Evolutionary conservation across 2,797 vertebrate genomes (phyloP).

Genomic region (Lagorchestes hirsutus): DNA sequence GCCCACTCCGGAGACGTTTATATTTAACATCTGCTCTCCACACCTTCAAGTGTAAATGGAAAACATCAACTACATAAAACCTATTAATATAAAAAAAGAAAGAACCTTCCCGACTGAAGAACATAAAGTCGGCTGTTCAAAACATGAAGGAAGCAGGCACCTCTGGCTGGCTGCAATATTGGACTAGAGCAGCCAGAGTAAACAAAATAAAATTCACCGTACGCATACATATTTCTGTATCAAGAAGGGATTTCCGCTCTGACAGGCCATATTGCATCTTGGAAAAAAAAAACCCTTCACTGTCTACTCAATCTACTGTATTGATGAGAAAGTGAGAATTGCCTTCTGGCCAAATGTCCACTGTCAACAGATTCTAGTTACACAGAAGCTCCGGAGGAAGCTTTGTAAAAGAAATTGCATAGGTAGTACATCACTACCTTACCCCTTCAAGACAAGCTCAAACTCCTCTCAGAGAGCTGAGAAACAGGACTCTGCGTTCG

Average conservation of each 20-base stretch:
- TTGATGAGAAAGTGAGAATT: constrained; percentile 19
- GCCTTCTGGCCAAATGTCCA: background rate
- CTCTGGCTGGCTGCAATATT: background rate
- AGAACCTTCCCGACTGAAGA: background rate
- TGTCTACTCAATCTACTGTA: background rate
- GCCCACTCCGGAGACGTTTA: background rate
- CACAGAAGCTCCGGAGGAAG: background rate
- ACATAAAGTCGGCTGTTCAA: constrained; percentile 26
- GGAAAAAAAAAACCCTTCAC: background rate
- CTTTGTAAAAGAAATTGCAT: constrained; percentile 12
- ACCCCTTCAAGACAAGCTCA: background rate
- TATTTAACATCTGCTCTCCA: background rate
- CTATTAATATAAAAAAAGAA: constrained; percentile 43
- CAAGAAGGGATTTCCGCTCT: constrained; percentile 6
- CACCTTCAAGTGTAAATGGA: constrained; percentile 8
- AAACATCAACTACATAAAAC: constrained; percentile 60
- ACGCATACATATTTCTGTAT: background rate
- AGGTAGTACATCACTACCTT: background rate
- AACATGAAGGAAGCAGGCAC: background rate
- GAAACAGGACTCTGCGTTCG: background rate
- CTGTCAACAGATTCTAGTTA: background rate
- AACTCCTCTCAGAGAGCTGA: background rate
- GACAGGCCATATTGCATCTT: constrained; percentile 7
- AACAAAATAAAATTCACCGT: constrained; percentile 38
- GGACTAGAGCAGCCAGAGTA: background rate